Evolutionary conservation across 2,888 invertebrate species (phyloP), one percentile per base, ranked within the genome.

Genomic region (Lasioglossum morio): DNA sequence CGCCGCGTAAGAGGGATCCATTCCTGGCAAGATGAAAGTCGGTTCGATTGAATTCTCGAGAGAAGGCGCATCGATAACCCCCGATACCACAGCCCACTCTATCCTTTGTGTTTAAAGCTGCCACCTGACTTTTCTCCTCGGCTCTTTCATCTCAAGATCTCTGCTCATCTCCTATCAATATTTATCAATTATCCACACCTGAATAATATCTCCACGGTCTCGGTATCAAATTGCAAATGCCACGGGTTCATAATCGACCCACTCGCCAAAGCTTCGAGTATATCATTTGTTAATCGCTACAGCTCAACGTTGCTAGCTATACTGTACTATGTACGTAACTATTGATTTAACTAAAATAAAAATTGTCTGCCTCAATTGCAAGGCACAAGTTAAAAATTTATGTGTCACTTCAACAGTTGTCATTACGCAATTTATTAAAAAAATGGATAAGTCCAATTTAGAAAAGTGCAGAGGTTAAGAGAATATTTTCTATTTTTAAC

Each of bases 31-130:
- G 85, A 84, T 82, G 86, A 87, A 91, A 87, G 87, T 89, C 82
- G 69, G 66, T 73, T 82, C 84, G 87, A 90, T 90, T 86, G 85
- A 91, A 90, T 88, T 81, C 85, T 85, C 82, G 82, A 85, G 84
- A 86, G 84, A 82, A 82, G 84, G 77, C 81, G 82, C 83, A 69
- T 76, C 84, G 80, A 87, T 84, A 77, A 82, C 69, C 43, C 34
- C 89, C 60, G 84, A 89, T 89, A 87, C 85, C 79, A 78, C 72
- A 70, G 77, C 76, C 85, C 74, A 57, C 77, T 53, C 60, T 76
- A 78, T 79, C 84, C 91, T 79, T 81, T 82, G 77, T 75, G 75
- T 76, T 85, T 80, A 48, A 76, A 70, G 75, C 43, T 84, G 77
- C 85, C 81, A 87, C 70, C 81, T 78, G 72, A 83, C 81, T 77